These are phyloP conservation scores for Enteromius anoplus DNA, from an alignment of 2,797 vertebrate species.

Conservation along the genomic window DNA sequence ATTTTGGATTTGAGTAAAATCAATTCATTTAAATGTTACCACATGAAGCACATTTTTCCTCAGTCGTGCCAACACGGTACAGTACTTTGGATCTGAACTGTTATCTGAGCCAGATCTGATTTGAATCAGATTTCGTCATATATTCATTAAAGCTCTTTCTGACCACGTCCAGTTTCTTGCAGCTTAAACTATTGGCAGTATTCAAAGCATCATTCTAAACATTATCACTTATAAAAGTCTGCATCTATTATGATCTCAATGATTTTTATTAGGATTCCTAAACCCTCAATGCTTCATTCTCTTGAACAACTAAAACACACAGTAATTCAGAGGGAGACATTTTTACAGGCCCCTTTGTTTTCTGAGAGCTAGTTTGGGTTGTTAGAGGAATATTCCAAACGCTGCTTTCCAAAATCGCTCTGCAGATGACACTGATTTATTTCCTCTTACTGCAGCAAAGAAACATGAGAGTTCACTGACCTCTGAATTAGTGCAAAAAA, in stretches of 20 bases:
- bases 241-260: slow-evolving; percentile 47
- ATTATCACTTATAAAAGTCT: slow-evolving; percentile 41
- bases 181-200: slow-evolving; percentile 22
- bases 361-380: slow-evolving; percentile 31
- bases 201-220: slow-evolving; percentile 30
- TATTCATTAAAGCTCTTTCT: slow-evolving; percentile 21
- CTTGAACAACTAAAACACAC: slow-evolving; percentile 21
- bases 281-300: slow-evolving; percentile 33
- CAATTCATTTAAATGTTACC: slow-evolving; percentile 14
- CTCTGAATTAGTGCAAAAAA: slow-evolving; percentile 5
- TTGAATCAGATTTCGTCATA: slow-evolving; percentile 33
- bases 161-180: slow-evolving; percentile 8
- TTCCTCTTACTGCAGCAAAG: slow-evolving; percentile 26
- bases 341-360: slow-evolving; percentile 37
- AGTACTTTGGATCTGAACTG: slow-evolving; percentile 16
- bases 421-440: slow-evolving; percentile 36
- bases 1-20: slow-evolving; percentile 6
- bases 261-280: slow-evolving; percentile 45
- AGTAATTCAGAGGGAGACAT: slow-evolving; percentile 37
- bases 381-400: slow-evolving; percentile 49
- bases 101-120: slow-evolving; percentile 24
- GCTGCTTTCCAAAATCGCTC: slow-evolving; percentile 21
- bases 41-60: slow-evolving; percentile 21
- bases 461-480: slow-evolving; percentile 31
- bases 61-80: not conserved